A percentile compares a stretch with the other conserved stretches of the same genome.
These are phyloP conservation scores for Dasypolia templi DNA, from an alignment of 2,888 invertebrate species.

Conservation along the genomic window DNA sequence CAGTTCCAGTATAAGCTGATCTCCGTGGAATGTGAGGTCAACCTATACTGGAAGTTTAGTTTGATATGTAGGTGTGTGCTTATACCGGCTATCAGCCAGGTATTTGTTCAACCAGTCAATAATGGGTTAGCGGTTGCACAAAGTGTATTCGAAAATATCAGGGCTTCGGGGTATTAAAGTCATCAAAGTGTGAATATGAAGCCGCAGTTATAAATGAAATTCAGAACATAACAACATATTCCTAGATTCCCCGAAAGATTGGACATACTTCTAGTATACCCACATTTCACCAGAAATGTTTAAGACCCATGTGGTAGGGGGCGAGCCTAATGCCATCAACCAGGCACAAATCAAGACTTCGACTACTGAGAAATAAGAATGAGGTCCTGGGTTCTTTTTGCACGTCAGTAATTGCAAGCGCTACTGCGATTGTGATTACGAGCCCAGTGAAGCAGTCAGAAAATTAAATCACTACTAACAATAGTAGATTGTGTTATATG, in stretches of 20 bases:
- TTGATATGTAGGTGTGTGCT: no score
- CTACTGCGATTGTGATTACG: no score
- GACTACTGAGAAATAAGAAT: neutral
- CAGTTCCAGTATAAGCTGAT: no score
- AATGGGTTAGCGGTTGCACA: neutral
- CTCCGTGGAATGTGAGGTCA: no score
- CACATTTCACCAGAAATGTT: neutral
- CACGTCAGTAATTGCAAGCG: no score
- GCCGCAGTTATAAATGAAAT: neutral
- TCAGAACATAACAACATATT: neutral
- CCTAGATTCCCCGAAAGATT: neutral
- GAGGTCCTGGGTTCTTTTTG: no score
- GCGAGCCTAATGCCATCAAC: neutral
- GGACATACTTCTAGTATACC: neutral
- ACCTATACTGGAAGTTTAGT: no score
- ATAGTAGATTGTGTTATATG: no score
- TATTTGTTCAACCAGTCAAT: neutral
- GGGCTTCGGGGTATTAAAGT: neutral
- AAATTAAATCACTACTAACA: no score
- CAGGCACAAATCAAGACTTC: no score
- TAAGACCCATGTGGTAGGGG: neutral
- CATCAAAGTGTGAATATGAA: neutral
- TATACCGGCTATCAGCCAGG: neutral
- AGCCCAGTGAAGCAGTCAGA: neutral
- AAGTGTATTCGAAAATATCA: constrained; percentile 12